Conservation (phyloP, 2,797 vertebrate species). For the Arnoldichthys spilopterus region DNA sequence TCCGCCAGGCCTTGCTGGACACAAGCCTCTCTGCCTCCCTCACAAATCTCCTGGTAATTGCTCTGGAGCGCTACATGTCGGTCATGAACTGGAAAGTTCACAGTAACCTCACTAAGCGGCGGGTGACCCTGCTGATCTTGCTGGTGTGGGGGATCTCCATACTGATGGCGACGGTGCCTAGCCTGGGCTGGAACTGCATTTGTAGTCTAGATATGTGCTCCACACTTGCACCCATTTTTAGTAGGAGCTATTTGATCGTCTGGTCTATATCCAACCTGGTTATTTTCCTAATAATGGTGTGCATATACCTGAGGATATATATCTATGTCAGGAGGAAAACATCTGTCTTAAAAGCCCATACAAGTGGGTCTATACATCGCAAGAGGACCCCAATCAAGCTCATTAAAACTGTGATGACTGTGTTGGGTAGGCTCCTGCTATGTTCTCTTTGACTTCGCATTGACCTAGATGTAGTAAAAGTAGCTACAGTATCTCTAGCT, state of each 20-base stretch:
- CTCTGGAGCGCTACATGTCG: slow-evolving; percentile 93
- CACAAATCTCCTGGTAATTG: slow-evolving; percentile 91
- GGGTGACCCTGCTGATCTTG: slow-evolving; percentile 91
- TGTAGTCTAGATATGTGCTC: slow-evolving; percentile 89
- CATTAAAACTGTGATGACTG: slow-evolving; percentile 97
- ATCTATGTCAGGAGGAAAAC: slow-evolving; percentile 93
- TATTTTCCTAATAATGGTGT: slow-evolving; percentile 92
- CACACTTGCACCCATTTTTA: slow-evolving; percentile 91
- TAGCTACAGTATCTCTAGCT: background rate
- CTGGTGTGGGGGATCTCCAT: slow-evolving; percentile 91
- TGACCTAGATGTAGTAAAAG: background rate
- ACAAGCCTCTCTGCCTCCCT: slow-evolving; percentile 93
- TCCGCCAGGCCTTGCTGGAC: slow-evolving; percentile 94
- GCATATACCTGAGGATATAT: slow-evolving; percentile 93
- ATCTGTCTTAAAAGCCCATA: slow-evolving; percentile 81
- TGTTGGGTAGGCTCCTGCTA: slow-evolving; percentile 85
- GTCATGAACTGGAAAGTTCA: slow-evolving; percentile 93
- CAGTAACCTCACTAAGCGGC: slow-evolving; percentile 92
- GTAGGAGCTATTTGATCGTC: slow-evolving; percentile 93
- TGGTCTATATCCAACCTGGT: slow-evolving; percentile 92
- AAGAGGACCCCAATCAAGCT: slow-evolving; percentile 92
- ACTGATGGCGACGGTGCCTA: slow-evolving; percentile 93
- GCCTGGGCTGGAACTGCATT: slow-evolving; percentile 96
- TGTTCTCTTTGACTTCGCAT: background rate
- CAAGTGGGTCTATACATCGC: slow-evolving; percentile 89